Conservation (phyloP, 2,797 vertebrate genomes). For the Danio tinwini region DNA sequence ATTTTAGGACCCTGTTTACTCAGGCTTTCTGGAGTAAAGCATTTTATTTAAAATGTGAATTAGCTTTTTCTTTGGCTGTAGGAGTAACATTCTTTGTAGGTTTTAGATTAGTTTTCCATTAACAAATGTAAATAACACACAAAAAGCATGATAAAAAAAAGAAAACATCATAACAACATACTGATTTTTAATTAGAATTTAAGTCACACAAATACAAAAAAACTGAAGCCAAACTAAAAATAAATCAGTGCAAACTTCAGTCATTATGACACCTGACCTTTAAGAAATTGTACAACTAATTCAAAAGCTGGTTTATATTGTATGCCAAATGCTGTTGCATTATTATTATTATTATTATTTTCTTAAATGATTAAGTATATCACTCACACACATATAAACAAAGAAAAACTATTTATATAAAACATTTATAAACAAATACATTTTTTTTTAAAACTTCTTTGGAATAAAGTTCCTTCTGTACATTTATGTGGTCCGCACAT, state of each 20-base stretch:
- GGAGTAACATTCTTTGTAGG: too few relatives aligned
- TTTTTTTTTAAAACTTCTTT: conserved; percentile 17
- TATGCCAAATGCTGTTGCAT: conserved; percentile 9
- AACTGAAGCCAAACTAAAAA: too few relatives aligned
- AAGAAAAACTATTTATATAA: conserved; percentile 14
- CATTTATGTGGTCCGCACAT: background rate
- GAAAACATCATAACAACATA: too few relatives aligned
- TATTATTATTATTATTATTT: background rate
- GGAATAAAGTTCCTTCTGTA: conserved; percentile 5
- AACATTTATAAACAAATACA: conserved; percentile 5
- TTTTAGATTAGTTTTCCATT: too few relatives aligned
- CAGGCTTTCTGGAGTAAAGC: too few relatives aligned
- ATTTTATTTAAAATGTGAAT: too few relatives aligned
- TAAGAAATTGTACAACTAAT: conserved; percentile 2
- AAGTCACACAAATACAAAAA: too few relatives aligned
- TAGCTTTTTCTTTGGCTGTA: too few relatives aligned
- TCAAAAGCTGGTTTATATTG: background rate
- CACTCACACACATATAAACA: background rate
- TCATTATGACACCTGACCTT: background rate
- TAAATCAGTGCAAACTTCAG: conserved; percentile 52
- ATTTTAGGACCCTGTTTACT: too few relatives aligned
- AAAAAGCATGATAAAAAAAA: too few relatives aligned
- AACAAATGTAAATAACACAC: too few relatives aligned
- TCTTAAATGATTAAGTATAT: background rate
- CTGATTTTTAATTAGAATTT: too few relatives aligned